Evolutionary conservation across 2,888 invertebrate genomes (phyloP).

Genomic region (Nephrotoma guestfalica): DNA sequence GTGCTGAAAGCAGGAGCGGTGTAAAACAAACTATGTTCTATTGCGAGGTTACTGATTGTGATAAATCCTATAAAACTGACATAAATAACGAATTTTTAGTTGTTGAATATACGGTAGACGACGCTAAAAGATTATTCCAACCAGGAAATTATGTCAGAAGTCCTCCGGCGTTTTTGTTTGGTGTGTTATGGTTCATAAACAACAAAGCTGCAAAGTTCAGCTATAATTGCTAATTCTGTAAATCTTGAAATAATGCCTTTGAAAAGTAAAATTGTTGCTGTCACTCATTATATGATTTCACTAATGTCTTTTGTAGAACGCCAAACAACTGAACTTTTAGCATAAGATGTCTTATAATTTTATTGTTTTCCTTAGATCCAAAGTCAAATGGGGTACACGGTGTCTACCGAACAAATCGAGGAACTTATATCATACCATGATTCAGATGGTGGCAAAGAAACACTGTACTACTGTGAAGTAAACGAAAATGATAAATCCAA

Average conservation of each 20-base stretch:
- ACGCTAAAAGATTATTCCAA: slow-evolving; percentile 43
- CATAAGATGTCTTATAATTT: too few species aligned
- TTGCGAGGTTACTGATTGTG: slow-evolving; percentile 75
- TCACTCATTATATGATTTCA: too few species aligned
- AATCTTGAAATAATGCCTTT: too few species aligned
- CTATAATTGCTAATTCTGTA: too few species aligned
- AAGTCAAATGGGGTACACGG: slow-evolving; percentile 91
- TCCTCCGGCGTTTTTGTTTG: slow-evolving; percentile 65
- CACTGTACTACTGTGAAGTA: slow-evolving; percentile 80
- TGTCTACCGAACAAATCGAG: slow-evolving; percentile 47
- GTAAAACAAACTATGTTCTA: slow-evolving; percentile 53
- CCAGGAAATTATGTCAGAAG: slow-evolving; percentile 47
- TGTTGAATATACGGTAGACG: slow-evolving; percentile 62
- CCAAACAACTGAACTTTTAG: too few species aligned
- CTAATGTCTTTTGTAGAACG: too few species aligned
- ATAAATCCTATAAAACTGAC: slow-evolving; percentile 69
- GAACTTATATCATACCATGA: slow-evolving; percentile 56
- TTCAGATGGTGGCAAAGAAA: slow-evolving; percentile 66
- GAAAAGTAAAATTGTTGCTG: too few species aligned
- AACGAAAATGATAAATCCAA: slow-evolving; percentile 64
- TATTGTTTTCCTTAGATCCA: slow-evolving; percentile 29
- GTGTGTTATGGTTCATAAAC: slow-evolving; percentile 64
- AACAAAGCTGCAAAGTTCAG: slow-evolving; percentile 34
- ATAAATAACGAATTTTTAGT: slow-evolving; percentile 79
- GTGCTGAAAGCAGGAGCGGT: slow-evolving; percentile 38